Percentiles rank a stretch among this genome's conserved stretches.
Evolutionary conservation across 2,888 invertebrate species (phyloP).

Genomic region (Acleris cristana): DNA sequence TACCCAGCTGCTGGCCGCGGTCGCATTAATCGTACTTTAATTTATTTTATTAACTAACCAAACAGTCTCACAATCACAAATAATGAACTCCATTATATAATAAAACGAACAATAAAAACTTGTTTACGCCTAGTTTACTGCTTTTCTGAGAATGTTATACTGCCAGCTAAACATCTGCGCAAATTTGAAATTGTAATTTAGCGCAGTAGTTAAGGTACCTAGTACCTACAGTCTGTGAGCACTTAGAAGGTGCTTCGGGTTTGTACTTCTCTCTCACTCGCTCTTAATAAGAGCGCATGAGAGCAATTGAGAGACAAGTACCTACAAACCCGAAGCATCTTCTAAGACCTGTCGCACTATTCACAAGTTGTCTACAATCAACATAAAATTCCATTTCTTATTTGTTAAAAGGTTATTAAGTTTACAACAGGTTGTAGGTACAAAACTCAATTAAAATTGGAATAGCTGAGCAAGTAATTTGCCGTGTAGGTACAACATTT

Average conservation of each 20-base stretch:
- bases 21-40: constrained; percentile 20
- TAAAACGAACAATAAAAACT: constrained; percentile 21
- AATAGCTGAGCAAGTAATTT: constrained; percentile 34
- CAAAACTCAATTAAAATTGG: constrained; percentile 25
- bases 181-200: constrained; percentile 14
- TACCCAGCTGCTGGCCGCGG: constrained; percentile 19
- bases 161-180: constrained; percentile 23
- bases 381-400: background rate
- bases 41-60: constrained; percentile 24
- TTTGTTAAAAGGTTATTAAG: background rate
- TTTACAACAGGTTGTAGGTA: constrained; percentile 9
- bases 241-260: no score
- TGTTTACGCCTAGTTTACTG: constrained; percentile 30
- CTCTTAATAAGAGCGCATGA: no score
- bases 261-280: no score
- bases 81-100: constrained; percentile 25
- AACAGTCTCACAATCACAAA: constrained; percentile 22
- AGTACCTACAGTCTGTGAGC: no score
- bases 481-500: constrained; percentile 30
- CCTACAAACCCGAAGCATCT: no score
- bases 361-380: background rate
- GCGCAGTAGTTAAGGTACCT: background rate
- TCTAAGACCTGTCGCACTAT: no score
- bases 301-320: no score
- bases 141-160: constrained; percentile 23